Base-by-base conservation (phyloP, 1,140 invertebrate species). In the Drosophila obscura region DNA sequence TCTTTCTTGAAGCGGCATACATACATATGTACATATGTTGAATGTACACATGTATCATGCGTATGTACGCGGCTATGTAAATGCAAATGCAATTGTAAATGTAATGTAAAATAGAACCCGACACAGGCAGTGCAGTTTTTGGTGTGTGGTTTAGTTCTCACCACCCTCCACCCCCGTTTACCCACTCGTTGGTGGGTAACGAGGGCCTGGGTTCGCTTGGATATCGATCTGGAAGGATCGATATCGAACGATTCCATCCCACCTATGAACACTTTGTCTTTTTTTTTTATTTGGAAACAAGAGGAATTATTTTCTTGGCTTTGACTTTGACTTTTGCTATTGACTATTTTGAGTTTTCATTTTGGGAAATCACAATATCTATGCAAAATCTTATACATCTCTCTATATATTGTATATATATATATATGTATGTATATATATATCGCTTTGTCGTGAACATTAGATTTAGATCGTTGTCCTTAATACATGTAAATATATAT, bases 401-500 rank as follows among this genome's bases (percentile, higher is more conserved):
- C 61, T 79, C 52, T 74, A 77, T 77, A 77, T 77, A 45, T 57
- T 73, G 51, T 63, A 48, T 35, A 39, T 59, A 50, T 65, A 19
- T 72, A 65, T 66, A 58, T 67, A 19, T 73, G 56, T 67, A 65
- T 83, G 58, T 67, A 63, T 72, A 62, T 82, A 67, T 82, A 78
- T 67, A 75, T 72, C 46, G 66, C 46, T 80, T 76, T 80, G 26
- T 72, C 41, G 39, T 75, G 72, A 76, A 80, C 72, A 75, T 80
- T 65, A 65, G 61, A 80, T 65, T 80, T 71, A 65, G 66, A 80
- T 83, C 80, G 80, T 82, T 82, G 80, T 82, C 60, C 74, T 67
- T 69, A 66, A 82, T 74, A 82, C 68, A 76, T 82, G 80, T 82
- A 82, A 78, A 82, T 82, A 78, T 82, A 78, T 69, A 80, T 79